Conservation (phyloP, 2,888 invertebrate genomes). For the Ptilodon capucinus region DNA sequence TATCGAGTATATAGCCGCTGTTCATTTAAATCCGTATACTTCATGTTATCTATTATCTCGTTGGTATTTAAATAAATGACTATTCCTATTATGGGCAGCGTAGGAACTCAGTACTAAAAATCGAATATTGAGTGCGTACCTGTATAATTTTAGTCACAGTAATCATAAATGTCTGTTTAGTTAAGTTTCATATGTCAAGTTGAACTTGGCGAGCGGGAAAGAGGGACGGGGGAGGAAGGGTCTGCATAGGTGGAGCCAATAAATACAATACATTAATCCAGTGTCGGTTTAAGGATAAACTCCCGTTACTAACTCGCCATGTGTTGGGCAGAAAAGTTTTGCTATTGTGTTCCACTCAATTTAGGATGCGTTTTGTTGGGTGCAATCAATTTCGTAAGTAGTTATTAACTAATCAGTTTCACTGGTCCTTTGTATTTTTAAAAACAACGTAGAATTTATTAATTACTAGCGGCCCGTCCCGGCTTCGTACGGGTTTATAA, state of each 20-base stretch:
- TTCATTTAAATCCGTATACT: no score
- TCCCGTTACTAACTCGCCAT: neutral
- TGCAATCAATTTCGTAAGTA: neutral
- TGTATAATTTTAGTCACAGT: constrained; percentile 21
- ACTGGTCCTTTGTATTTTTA: no score
- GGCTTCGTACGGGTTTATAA: no score
- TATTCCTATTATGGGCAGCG: no score
- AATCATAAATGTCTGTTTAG: constrained; percentile 23
- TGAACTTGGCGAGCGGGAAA: neutral
- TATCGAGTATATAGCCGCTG: no score
- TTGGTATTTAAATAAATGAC: no score
- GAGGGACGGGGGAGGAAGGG: constrained; percentile 3
- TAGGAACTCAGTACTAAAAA: no score
- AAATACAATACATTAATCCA: neutral
- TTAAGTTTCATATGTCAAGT: constrained; percentile 13
- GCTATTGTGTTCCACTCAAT: neutral
- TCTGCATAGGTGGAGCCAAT: neutral
- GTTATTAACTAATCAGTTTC: neutral
- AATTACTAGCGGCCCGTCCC: no score
- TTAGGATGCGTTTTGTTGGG: neutral
- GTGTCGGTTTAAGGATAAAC: neutral
- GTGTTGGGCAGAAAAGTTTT: neutral
- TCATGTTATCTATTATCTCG: no score
- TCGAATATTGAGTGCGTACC: constrained; percentile 9
- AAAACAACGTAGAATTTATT: no score